phyloP scores from a whole-genome alignment of 2,888 invertebrate species.

The Dermolepida albohirtum region DNA sequence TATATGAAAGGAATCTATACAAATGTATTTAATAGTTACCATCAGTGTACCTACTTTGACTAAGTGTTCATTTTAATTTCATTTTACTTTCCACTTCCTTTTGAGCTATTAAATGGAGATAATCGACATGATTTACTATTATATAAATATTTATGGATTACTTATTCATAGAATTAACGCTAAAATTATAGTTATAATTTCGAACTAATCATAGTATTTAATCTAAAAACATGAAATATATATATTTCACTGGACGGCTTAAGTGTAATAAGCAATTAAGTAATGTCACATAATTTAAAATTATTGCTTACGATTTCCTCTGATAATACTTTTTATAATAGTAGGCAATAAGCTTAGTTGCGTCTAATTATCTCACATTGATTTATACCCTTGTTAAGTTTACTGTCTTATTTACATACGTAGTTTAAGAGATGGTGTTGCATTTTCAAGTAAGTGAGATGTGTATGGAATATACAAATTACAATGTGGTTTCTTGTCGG shows the following conservation, averaged over 20 bases:
- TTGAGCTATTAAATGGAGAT: background rate
- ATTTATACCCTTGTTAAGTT: constrained; percentile 23
- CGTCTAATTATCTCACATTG: constrained; percentile 17
- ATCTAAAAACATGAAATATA: constrained; percentile 11
- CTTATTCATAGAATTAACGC: constrained; percentile 11
- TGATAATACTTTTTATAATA: constrained; percentile 24
- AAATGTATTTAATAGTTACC: too few relatives aligned
- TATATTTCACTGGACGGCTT: constrained; percentile 24
- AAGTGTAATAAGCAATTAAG: constrained; percentile 35
- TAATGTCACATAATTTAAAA: constrained; percentile 41
- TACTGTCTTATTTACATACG: constrained; percentile 6
- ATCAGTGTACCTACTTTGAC: too few relatives aligned
- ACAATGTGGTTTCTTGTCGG: too few relatives aligned
- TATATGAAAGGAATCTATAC: too few relatives aligned
- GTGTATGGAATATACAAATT: too few relatives aligned
- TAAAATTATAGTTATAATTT: constrained; percentile 13
- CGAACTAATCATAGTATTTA: constrained; percentile 23
- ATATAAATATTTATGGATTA: constrained; percentile 25
- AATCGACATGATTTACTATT: constrained; percentile 23
- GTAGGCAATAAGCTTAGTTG: background rate
- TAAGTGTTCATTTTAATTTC: too few relatives aligned
- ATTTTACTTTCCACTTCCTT: background rate
- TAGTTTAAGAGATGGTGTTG: constrained; percentile 24
- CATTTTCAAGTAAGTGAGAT: constrained; percentile 21
- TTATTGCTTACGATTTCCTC: constrained; percentile 40